phyloP scores from a whole-genome alignment of 2,888 invertebrate genomes.

The Nemurella pictetii region DNA sequence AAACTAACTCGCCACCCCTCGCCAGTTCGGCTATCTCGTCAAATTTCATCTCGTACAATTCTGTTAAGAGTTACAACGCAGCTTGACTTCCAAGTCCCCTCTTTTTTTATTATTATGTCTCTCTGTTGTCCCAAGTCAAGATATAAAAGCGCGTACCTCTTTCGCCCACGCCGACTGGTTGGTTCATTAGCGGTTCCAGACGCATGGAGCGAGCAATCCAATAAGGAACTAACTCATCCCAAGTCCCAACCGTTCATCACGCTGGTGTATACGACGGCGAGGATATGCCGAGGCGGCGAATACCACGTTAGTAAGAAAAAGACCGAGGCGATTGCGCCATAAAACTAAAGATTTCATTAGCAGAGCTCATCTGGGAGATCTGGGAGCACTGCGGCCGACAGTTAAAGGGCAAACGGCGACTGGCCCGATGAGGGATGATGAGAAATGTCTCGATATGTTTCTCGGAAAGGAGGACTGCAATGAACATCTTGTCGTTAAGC shows the following conservation, averaged over 20 bases:
- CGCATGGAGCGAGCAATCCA: not conserved
- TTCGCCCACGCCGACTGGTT: not conserved
- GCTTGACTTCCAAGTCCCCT: not conserved
- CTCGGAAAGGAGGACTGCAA: not conserved
- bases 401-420: not conserved
- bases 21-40: not conserved
- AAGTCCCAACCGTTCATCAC: not conserved
- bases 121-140: not conserved
- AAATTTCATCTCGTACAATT: not conserved
- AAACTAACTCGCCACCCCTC: not conserved
- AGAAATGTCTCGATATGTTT: slow-evolving; percentile 12
- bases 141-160: not conserved
- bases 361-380: slow-evolving; percentile 11
- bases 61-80: not conserved
- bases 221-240: slow-evolving; percentile 4
- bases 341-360: slow-evolving; percentile 40
- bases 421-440: slow-evolving; percentile 5
- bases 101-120: not conserved
- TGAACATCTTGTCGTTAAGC: not conserved
- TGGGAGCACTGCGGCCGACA: not conserved
- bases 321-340: slow-evolving; percentile 21
- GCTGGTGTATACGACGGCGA: not conserved
- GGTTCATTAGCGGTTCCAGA: slow-evolving; percentile 8
- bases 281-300: not conserved
- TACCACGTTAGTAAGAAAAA: not conserved